phyloP scores from a whole-genome alignment of 2,113 vertebrate genomes.

The Scolopax mira region DNA sequence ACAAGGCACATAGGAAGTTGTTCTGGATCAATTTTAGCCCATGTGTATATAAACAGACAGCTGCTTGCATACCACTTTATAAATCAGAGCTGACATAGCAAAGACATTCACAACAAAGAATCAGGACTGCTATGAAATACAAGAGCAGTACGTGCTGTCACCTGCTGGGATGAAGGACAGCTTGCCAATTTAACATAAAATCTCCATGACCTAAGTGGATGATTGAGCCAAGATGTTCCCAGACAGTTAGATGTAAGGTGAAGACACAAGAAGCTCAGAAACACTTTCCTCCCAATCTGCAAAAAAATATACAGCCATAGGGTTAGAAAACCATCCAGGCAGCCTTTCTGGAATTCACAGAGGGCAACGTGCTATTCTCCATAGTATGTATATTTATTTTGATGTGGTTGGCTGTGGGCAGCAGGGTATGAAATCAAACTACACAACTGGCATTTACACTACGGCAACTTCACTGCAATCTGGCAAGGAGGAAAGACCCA shows the following conservation, averaged over 20 bases:
- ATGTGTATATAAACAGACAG: not conserved
- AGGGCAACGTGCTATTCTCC: not conserved
- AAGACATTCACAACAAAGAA: not conserved
- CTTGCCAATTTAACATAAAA: not conserved
- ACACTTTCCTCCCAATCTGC: not conserved
- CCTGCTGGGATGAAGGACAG: not conserved
- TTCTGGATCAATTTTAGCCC: not conserved
- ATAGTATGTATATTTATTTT: slow-evolving; percentile 3
- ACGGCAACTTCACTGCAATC: fast-evolving
- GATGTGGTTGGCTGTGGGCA: slow-evolving; percentile 10
- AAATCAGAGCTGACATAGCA: not conserved
- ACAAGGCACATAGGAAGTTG: not conserved
- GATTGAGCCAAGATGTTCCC: not conserved
- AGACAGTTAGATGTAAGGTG: not conserved
- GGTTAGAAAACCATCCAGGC: not conserved
- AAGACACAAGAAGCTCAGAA: not conserved
- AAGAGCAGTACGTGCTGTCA: not conserved
- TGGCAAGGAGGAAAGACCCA: not conserved
- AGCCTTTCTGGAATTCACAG: not conserved
- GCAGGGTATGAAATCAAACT: slow-evolving; percentile 9
- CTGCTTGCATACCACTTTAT: not conserved
- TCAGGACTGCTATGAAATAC: not conserved
- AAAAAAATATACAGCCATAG: not conserved
- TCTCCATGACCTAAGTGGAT: not conserved
- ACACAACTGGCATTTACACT: not conserved